Conservation (phyloP, 2,797 vertebrate species). For the Acridotheres tristis region DNA sequence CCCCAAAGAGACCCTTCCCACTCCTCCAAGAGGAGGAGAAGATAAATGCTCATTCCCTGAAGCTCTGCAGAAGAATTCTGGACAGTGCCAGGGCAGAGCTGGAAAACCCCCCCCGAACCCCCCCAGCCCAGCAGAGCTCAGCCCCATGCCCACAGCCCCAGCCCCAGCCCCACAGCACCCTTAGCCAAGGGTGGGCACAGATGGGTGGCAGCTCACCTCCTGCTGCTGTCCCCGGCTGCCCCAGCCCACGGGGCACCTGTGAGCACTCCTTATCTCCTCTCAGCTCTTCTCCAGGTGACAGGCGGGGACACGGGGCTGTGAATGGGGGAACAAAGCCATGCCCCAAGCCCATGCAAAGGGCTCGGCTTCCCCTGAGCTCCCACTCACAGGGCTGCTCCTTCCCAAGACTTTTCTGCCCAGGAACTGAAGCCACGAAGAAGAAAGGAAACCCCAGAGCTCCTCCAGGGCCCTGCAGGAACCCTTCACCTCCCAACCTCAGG, state of each 20-base stretch:
- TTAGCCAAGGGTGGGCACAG: background rate
- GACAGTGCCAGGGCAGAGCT: background rate
- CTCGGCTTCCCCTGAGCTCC: background rate
- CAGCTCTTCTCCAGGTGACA: background rate
- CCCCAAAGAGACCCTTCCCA: background rate
- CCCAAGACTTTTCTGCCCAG: background rate
- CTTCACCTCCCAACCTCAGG: constrained; percentile 33
- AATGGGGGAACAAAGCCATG: background rate
- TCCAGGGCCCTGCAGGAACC: background rate
- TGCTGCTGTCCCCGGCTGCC: background rate
- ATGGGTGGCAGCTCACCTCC: background rate
- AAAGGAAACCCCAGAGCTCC: constrained; percentile 26
- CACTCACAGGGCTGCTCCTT: background rate
- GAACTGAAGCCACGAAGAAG: background rate
- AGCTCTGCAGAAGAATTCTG: background rate
- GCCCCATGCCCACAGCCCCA: background rate
- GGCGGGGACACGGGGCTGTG: rapidly evolving
- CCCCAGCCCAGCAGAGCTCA: background rate
- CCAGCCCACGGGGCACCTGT: background rate
- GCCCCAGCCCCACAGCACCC: background rate
- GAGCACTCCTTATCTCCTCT: background rate
- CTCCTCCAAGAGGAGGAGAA: background rate
- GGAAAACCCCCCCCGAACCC: background rate
- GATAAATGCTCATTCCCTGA: background rate
- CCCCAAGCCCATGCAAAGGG: background rate